phyloP scores from a whole-genome alignment of 2,888 invertebrate genomes.

The Allophyes oxyacanthae region DNA sequence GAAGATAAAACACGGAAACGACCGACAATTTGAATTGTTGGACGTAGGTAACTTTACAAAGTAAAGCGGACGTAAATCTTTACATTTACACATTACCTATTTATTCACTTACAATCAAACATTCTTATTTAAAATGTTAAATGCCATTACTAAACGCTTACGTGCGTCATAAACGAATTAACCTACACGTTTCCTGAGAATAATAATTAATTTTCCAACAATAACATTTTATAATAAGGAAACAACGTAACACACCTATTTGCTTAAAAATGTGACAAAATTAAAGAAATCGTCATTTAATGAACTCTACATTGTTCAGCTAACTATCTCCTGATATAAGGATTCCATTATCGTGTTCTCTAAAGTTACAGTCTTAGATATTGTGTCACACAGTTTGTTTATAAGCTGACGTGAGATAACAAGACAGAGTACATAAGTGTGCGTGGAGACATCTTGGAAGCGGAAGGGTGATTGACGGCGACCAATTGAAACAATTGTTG shows the following conservation, averaged over 20 bases:
- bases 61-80: conserved; percentile 44
- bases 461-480: conserved; percentile 68
- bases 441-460: conserved; percentile 56
- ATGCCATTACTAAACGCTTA: conserved; percentile 21
- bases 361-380: conserved; percentile 15
- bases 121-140: conserved; percentile 33
- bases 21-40: conserved; percentile 42
- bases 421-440: conserved; percentile 7
- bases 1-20: conserved; percentile 54
- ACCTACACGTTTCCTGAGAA: conserved; percentile 26
- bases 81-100: conserved; percentile 22
- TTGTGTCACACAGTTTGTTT: conserved; percentile 33
- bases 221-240: conserved; percentile 34
- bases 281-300: conserved; percentile 36
- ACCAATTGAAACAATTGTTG: conserved; percentile 77
- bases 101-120: conserved; percentile 27
- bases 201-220: conserved; percentile 30
- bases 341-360: conserved; percentile 32
- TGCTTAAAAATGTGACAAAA: conserved; percentile 22
- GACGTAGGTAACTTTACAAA: conserved; percentile 34
- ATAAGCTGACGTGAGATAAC: conserved; percentile 32
- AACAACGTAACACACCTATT: conserved; percentile 25
- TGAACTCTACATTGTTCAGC: conserved; percentile 6
- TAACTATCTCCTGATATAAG: conserved; percentile 12
- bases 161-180: conserved; percentile 35